phyloP scores from a whole-genome alignment of 2,113 vertebrate species.

The Cepphus grylle region DNA sequence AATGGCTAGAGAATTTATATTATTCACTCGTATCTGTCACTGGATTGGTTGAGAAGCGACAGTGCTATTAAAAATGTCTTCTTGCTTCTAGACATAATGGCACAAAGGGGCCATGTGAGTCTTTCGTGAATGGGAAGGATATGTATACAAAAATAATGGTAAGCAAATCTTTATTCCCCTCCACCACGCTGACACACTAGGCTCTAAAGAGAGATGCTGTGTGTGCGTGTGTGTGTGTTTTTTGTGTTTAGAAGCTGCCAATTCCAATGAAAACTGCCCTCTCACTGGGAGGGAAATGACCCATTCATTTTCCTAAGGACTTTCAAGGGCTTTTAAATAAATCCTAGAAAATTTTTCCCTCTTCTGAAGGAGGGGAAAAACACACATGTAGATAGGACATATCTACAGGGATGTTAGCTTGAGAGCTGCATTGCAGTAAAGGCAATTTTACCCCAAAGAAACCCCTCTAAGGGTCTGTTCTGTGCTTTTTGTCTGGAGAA shows the following conservation, averaged over 20 bases:
- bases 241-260: not conserved
- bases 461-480: not conserved
- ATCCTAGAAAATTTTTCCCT: not conserved
- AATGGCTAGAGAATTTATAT: conserved; percentile 81
- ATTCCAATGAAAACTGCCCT: not conserved
- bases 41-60: conserved; percentile 71
- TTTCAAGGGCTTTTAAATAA: conserved; percentile 32
- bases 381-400: too few relatives aligned
- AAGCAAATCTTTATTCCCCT: conserved; percentile 13
- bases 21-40: conserved; percentile 75
- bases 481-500: not conserved
- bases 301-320: conserved; percentile 20
- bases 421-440: not conserved
- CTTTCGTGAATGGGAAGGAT: not conserved
- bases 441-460: not conserved
- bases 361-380: not conserved
- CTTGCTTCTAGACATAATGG: conserved; percentile 59
- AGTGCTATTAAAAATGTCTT: conserved; percentile 74
- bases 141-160: not conserved
- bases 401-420: not conserved
- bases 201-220: not conserved
- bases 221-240: too few relatives aligned
- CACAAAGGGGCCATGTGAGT: conserved; percentile 38
- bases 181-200: not conserved
- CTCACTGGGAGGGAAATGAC: not conserved